Percentiles rank a stretch among this genome's conserved stretches.
These are phyloP conservation scores for Onychomys torridus DNA, from an alignment of 2,797 vertebrate genomes.

Conservation along the genomic window DNA sequence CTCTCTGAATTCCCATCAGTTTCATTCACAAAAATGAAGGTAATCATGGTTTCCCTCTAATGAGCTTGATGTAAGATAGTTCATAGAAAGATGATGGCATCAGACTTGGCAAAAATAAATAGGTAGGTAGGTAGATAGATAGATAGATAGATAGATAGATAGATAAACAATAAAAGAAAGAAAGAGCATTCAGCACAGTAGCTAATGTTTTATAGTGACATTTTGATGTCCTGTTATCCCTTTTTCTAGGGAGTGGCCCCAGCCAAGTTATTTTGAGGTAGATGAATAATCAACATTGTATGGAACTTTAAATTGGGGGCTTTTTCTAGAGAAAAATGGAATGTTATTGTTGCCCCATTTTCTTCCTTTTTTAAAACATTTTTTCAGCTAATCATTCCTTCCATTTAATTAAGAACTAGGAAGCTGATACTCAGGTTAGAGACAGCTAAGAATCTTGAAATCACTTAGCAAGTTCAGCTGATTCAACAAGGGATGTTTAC, in stretches of 20 bases:
- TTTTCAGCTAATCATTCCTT: not conserved
- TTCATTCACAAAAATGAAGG: conserved; percentile 35
- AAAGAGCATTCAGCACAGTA: not conserved
- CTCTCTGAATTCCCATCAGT: not conserved
- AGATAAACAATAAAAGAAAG: not conserved
- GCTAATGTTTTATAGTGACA: not conserved
- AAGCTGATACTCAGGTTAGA: not conserved
- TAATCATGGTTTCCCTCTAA: not conserved
- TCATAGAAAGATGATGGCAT: not conserved
- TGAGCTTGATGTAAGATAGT: conserved; percentile 4
- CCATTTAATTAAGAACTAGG: conserved; percentile 27
- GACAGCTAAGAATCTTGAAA: conserved; percentile 18
- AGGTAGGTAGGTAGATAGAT: no score
- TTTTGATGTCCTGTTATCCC: not conserved
- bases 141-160: fast-evolving
- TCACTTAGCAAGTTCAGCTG: conserved; percentile 53
- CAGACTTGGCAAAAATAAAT: not conserved
- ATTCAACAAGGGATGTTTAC: conserved; percentile 43
- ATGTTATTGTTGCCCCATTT: not conserved
- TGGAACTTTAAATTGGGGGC: not conserved
- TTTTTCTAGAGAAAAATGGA: not conserved
- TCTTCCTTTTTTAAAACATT: not conserved
- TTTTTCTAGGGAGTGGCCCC: not conserved
- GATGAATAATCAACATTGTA: not conserved
- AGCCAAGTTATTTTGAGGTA: conserved; percentile 25